phyloP scores from a whole-genome alignment of 1,140 invertebrate genomes.

The Drosophila bocki region DNA sequence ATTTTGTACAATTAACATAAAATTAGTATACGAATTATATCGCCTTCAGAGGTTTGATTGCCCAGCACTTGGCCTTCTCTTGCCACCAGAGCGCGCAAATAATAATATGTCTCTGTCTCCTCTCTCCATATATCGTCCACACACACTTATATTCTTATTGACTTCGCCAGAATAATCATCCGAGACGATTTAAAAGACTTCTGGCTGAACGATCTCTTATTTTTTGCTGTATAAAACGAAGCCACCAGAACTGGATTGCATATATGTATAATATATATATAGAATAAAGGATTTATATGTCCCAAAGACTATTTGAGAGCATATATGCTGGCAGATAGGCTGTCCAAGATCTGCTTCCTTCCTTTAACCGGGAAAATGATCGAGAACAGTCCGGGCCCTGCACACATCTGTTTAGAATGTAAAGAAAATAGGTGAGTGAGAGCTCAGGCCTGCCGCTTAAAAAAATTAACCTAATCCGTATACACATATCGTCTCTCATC shows the following conservation, averaged over 20 bases:
- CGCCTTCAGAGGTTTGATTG: slow-evolving; percentile 8
- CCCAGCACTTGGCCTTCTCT: slow-evolving; percentile 9
- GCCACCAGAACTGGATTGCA: slow-evolving; percentile 37
- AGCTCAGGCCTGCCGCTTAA: slow-evolving; percentile 18
- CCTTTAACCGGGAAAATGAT: slow-evolving; percentile 12
- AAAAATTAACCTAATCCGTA: slow-evolving; percentile 29
- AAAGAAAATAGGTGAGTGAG: slow-evolving; percentile 39
- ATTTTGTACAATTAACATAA: slow-evolving; percentile 4
- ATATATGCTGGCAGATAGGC: slow-evolving; percentile 32
- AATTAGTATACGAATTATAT: background rate
- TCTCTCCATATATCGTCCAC: slow-evolving; percentile 24
- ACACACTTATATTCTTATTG: slow-evolving; percentile 40
- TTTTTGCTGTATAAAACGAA: slow-evolving; percentile 43
- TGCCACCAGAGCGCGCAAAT: background rate
- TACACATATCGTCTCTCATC: slow-evolving; percentile 14
- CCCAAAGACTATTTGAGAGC: slow-evolving; percentile 31
- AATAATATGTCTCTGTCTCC: background rate
- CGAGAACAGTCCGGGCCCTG: slow-evolving; percentile 21
- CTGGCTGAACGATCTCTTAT: slow-evolving; percentile 38
- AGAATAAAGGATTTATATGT: slow-evolving; percentile 34
- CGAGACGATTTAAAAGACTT: slow-evolving; percentile 43
- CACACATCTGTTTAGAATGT: slow-evolving; percentile 40
- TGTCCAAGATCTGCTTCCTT: slow-evolving; percentile 22
- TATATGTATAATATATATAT: slow-evolving; percentile 12
- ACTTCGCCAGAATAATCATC: slow-evolving; percentile 39